Base-by-base conservation (phyloP, 2,888 invertebrate genomes). In the Dryococelus australis region DNA sequence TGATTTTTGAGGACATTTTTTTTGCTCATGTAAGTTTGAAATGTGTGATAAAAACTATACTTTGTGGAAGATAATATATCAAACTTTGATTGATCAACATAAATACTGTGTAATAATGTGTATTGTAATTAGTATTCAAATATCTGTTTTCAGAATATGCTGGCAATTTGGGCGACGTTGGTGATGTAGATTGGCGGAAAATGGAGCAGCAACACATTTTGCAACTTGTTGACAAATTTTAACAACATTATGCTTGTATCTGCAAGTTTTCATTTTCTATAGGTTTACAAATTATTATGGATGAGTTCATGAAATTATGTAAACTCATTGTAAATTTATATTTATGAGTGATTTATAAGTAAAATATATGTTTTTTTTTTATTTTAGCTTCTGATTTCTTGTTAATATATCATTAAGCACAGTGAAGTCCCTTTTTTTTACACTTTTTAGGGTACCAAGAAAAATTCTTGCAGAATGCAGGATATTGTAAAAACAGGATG, bases 141-240 rank as follows among this genome's bases (percentile, higher is more conserved):
- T 88, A 47, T 88, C 87, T 81, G 89, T 88, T 92, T 91, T 27
- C 93, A 97, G 98, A 99, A 93, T 99, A 98, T 92, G 98, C 98
- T 43, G 98, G 98, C 24, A 99, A 99, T 93, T 94, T 99, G 89
- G 99, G 98, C 0, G 98, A 98, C 91, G 97, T 96, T 43, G 97
- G 97, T 87, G 97, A 97, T 91, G 94, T 95, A 83, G 96, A 97
- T 90, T 97, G 97, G 95, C 95, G 96, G 90, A 96, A 97, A 91
- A 96, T 96, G 90, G 98, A 98, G 91, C 97, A 98, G 91, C 96
- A 97, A 90, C 97, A 98, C 91, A 98, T 99, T 92, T 93, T 98
- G 90, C 97, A 98, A 92, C 94, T 99, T 90, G 96, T 99, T 85
- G 98, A 99, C 93, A 97, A 98, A 93, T 98, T 99, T 93, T 98